Evolutionary conservation across 2,888 invertebrate species (phyloP).

Genomic region (Drosophila longiperda): DNA sequence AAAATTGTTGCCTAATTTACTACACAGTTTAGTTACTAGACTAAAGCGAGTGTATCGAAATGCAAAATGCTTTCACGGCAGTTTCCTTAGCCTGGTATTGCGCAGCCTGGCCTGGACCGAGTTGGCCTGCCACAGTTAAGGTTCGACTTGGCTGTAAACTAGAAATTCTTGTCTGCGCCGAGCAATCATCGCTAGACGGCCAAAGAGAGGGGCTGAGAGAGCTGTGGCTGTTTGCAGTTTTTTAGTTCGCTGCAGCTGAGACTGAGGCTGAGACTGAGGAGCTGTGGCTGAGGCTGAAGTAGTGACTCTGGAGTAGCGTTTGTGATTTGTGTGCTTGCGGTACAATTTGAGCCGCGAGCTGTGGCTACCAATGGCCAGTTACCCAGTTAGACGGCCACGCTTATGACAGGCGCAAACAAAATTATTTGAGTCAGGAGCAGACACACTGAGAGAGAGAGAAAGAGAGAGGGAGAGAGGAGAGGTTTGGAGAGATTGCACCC

Average conservation of each 20-base stretch:
- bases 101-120: constrained; percentile 22
- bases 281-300: constrained; percentile 23
- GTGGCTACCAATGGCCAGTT: constrained; percentile 76
- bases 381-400: constrained; percentile 54
- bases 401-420: constrained; percentile 84
- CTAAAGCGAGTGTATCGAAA: constrained; percentile 43
- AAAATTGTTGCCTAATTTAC: background rate
- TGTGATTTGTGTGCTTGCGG: constrained; percentile 79
- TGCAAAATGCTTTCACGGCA: constrained; percentile 76
- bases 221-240: constrained; percentile 10
- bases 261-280: background rate
- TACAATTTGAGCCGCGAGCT: constrained; percentile 78
- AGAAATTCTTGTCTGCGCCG: constrained; percentile 73
- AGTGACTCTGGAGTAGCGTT: constrained; percentile 44
- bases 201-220: background rate
- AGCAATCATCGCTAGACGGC: constrained; percentile 69
- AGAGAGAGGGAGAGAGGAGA: background rate
- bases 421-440: constrained; percentile 71
- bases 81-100: constrained; percentile 40
- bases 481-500: background rate
- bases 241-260: constrained; percentile 10
- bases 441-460: background rate
- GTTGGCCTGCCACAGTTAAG: constrained; percentile 64
- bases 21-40: constrained; percentile 2
- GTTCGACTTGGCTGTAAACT: constrained; percentile 62